Conservation (phyloP, 2,888 invertebrate genomes). For the Agrotis puta region DNA sequence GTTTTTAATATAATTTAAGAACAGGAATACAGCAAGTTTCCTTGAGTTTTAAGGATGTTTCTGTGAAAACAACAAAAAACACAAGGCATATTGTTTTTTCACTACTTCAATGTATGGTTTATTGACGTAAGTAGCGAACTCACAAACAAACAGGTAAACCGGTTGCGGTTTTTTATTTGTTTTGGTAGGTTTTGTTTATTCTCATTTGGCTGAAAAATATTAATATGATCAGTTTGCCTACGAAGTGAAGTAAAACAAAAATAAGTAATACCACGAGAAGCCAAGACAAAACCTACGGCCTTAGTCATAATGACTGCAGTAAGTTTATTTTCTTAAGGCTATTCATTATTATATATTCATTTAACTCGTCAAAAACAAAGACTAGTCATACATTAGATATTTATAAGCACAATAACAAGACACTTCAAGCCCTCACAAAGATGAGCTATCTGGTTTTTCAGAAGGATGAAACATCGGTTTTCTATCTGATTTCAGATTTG, state of each 20-base stretch:
- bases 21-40: neutral
- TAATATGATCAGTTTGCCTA: constrained; percentile 5
- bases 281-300: neutral
- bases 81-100: constrained; percentile 22
- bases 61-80: neutral
- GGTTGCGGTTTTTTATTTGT: constrained; percentile 30
- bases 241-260: constrained; percentile 1
- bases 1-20: neutral
- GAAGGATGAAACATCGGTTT: constrained; percentile 44
- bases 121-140: constrained; percentile 30
- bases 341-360: too few relatives aligned
- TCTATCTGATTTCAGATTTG: constrained; percentile 35
- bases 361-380: constrained; percentile 23
- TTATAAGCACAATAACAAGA: constrained; percentile 27
- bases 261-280: neutral
- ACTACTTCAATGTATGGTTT: constrained; percentile 3
- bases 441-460: constrained; percentile 43
- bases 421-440: constrained; percentile 23
- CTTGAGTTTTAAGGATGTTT: constrained; percentile 5
- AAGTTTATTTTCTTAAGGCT: constrained; percentile 1
- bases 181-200: constrained; percentile 16
- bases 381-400: constrained; percentile 24
- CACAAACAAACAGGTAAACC: constrained; percentile 55
- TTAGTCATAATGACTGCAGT: neutral
- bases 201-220: constrained; percentile 20